Evolutionary conservation across 2,888 invertebrate species (phyloP), one percentile per base, ranked within the genome.

Genomic region (Pandemis heparana): DNA sequence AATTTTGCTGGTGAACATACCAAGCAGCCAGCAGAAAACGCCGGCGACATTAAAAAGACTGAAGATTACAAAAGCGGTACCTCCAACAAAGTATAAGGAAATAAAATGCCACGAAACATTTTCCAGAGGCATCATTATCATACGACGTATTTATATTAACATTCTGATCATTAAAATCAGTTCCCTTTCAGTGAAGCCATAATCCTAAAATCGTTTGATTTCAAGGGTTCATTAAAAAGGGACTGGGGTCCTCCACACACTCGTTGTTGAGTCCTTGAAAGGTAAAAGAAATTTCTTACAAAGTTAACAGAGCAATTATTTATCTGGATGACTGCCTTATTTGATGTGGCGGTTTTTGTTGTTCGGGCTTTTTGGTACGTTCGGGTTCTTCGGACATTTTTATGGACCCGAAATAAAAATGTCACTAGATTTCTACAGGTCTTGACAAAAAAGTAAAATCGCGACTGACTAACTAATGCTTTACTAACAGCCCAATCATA

Each of bases 201-300:
- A 51, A 70, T 69, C 63, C 63, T 41, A 9, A 23, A 32, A 56
- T 61, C 73, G 65, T 74, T 71, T 64, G 71, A 64, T 64, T 67
- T 18, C 14, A 56, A 74, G 72, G 51, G 75, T 69, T 75, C 75
- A 75, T 75, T 75, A 75, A 71, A 68, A 72, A 72, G 68, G 75
- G 75, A 64, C 72, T 56, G 8, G 32, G 9, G 16, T 48, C 7
- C 48, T 65, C 65, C 41, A 51, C 41, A 67, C 56, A 41, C n/a
- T 53, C 32, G 65, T 16, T 32, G 16, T 10, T 14, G 32, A n/a
- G 18, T 32, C 60, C 39, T 12, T 51, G 61, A n/a, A 60, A 66
- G 5, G 32, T 23, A 64, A 69, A 73, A 73, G 64, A 48, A 65
- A 67, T 71, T 59, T 56, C 59, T 60, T 60, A 39, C 68, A 39